phyloP scores from a whole-genome alignment of 2,888 invertebrate genomes.

The Calephelis perditalis region DNA sequence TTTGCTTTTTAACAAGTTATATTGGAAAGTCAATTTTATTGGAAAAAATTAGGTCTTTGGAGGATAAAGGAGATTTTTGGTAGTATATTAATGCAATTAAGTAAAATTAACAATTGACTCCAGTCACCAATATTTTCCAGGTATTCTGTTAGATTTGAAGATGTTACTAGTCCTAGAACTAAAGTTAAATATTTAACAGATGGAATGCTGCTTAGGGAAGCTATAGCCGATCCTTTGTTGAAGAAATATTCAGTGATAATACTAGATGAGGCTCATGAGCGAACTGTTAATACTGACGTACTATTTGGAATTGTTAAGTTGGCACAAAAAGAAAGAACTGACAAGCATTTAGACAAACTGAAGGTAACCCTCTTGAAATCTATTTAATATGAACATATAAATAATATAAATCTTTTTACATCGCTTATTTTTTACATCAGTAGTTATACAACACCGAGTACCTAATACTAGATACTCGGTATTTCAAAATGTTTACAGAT shows the following conservation, averaged over 20 bases:
- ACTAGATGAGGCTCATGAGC: slow-evolving; percentile 96
- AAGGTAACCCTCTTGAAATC: slow-evolving; percentile 71
- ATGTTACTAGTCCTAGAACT: slow-evolving; percentile 87
- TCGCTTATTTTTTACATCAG: too few species aligned
- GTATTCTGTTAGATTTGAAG: slow-evolving; percentile 94
- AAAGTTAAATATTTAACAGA: slow-evolving; percentile 96
- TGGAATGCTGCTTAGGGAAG: slow-evolving; percentile 95
- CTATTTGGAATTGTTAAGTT: slow-evolving; percentile 94
- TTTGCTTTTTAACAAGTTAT: too few species aligned
- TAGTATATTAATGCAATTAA: too few species aligned
- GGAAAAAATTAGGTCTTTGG: too few species aligned
- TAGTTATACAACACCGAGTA: too few species aligned
- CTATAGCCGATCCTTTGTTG: slow-evolving; percentile 86
- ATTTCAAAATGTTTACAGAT: too few species aligned
- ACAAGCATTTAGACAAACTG: slow-evolving; percentile 77
- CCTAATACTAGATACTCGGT: too few species aligned
- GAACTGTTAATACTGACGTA: slow-evolving; percentile 96
- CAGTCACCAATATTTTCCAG: slow-evolving; percentile 46
- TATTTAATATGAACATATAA: too few species aligned
- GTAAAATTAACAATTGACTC: neutral
- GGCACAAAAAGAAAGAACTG: slow-evolving; percentile 86
- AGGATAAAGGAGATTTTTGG: too few species aligned
- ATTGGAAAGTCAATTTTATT: too few species aligned
- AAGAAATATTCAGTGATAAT: slow-evolving; percentile 89
- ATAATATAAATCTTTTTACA: too few species aligned